phyloP scores from a whole-genome alignment of 2,888 invertebrate genomes.

The Andrena minutula region DNA sequence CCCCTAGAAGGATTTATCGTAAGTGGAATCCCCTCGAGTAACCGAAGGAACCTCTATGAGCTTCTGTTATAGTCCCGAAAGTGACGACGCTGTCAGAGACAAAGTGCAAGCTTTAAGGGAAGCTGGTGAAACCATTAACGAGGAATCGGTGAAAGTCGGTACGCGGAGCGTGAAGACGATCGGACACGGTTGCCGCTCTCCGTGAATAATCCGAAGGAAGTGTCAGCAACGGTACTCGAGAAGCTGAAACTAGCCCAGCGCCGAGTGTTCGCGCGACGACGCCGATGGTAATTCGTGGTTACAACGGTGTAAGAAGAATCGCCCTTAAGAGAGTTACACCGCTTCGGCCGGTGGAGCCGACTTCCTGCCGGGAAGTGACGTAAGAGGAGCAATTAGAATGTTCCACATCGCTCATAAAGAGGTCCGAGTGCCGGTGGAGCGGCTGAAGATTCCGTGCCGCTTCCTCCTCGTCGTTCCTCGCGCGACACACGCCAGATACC shows the following conservation, averaged over 20 bases:
- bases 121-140: too few relatives aligned
- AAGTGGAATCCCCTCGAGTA: too few relatives aligned
- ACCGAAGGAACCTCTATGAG: too few relatives aligned
- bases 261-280: too few relatives aligned
- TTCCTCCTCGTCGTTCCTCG: constrained; percentile 37
- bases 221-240: not conserved
- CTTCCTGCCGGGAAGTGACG: constrained; percentile 69
- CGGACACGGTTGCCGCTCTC: too few relatives aligned
- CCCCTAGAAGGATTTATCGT: too few relatives aligned
- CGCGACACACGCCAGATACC: not conserved
- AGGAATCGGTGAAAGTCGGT: too few relatives aligned
- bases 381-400: constrained; percentile 66
- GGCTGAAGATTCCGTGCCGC: constrained; percentile 38
- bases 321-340: constrained; percentile 28
- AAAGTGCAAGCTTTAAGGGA: too few relatives aligned
- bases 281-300: not conserved
- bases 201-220: too few relatives aligned
- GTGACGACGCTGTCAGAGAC: too few relatives aligned
- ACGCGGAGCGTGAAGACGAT: too few relatives aligned
- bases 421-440: constrained; percentile 32
- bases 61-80: too few relatives aligned
- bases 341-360: constrained; percentile 40
- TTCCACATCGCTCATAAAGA: constrained; percentile 60
- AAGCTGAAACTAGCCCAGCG: not conserved
- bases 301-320: constrained; percentile 14